Base-by-base conservation (phyloP, 2,113 vertebrate genomes). In the Lynx canadensis region DNA sequence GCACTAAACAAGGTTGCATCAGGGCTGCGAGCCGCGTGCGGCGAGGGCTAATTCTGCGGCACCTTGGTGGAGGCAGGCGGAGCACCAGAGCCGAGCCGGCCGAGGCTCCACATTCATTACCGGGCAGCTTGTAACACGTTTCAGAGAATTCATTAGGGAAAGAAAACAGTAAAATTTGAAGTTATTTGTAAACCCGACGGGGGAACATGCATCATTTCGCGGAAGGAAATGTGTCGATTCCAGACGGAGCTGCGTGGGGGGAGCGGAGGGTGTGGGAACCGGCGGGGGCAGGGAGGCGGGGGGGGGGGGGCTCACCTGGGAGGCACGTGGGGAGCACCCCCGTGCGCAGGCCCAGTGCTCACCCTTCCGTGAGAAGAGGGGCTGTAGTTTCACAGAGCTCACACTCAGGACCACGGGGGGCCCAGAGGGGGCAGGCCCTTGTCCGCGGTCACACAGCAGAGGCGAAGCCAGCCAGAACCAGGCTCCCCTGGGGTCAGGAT, bases 21-120 rank as follows among this genome's bases (percentile, higher is more conserved):
- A 48, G 97, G 98, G 92, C 97, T 92, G 97, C 23, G 21, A 90
- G 98, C 97, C 33, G 95, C 57, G 93, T 94, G 97, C 98, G 96
- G 96, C 79, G 89, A 95, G 90, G 97, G 98, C 98, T 98, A 97
- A 98, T 98, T 98, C 98, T 86, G 98, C 97, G 87, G 87, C 95
- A 93, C 97, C 97, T 95, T 88, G 41, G 83, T 73, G 68, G 78
- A 97, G 92, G 92, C 0, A 0, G 98, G 96, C 76, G 23, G 95
- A 69, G 95, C 97, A 97, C 50, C 95, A 92, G n/a, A n/a, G 97
- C 97, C 96, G 93, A 52, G 74, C 98, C 66, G 78, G 38, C 95
- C 95, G 95, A 98, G 14, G 73, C 94, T 71, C 95, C 89, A 31
- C 92, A 84, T 96, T 98, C 98, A 97, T 98, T 97, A 98, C 95